Percentiles rank a stretch among this genome's conserved stretches.
Conservation (phyloP, 2,113 vertebrate genomes). For the Lagopus muta region DNA sequence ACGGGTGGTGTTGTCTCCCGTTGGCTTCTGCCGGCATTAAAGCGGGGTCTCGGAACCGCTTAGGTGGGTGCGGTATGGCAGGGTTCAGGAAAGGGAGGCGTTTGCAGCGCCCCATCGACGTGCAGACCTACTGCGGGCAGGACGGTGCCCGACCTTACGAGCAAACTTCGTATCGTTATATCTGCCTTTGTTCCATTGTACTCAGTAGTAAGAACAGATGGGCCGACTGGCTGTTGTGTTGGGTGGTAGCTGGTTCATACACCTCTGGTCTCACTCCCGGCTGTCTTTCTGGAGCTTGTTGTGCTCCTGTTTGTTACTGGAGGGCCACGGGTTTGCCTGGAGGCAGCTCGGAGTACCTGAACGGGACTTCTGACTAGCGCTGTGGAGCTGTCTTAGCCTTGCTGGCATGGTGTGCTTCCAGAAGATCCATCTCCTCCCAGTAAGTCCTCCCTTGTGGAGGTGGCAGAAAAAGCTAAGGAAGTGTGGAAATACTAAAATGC, state of each 20-base stretch:
- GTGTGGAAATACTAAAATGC: not conserved
- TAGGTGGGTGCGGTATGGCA: not conserved
- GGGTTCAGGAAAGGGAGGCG: not conserved
- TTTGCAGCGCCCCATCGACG: rapidly evolving
- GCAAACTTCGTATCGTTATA: not conserved
- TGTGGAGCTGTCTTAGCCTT: not conserved
- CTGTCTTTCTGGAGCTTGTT: not conserved
- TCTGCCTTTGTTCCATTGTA: not conserved
- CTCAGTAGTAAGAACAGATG: not conserved
- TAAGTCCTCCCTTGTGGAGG: not conserved
- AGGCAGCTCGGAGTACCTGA: not conserved
- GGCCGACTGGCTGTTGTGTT: not conserved
- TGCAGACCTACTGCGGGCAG: not conserved
- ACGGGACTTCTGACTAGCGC: not conserved
- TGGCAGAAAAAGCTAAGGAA: not conserved
- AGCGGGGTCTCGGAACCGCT: rapidly evolving
- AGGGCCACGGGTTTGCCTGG: not conserved
- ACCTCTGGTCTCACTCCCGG: not conserved
- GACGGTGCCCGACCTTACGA: not conserved
- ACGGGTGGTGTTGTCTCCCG: not conserved
- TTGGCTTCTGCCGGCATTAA: not conserved
- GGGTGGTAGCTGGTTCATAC: not conserved
- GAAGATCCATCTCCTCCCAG: not conserved
- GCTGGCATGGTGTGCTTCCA: not conserved
- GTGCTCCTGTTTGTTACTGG: not conserved